A percentile compares a stretch with the other conserved stretches of the same genome.
Evolutionary conservation across 2,797 vertebrate genomes (phyloP).

Genomic region (Hybognathus amarus): DNA sequence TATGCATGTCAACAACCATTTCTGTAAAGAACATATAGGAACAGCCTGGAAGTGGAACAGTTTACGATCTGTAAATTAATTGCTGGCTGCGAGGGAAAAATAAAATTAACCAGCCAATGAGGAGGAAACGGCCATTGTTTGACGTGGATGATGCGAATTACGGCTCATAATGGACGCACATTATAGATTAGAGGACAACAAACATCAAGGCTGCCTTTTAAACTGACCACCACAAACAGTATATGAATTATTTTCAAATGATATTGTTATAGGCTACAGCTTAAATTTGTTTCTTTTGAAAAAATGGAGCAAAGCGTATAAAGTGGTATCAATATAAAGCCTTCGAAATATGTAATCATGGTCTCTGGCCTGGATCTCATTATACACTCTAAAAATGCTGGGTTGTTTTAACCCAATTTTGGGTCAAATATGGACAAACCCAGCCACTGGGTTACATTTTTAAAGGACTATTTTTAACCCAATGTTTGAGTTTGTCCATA

Average conservation of each 20-base stretch:
- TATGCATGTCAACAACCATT: too few species aligned
- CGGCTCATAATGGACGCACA: not conserved
- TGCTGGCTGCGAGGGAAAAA: not conserved
- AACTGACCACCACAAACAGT: not conserved
- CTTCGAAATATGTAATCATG: not conserved
- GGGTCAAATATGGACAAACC: too few species aligned
- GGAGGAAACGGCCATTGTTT: not conserved
- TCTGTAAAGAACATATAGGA: not conserved
- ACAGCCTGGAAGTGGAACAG: not conserved
- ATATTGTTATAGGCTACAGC: too few species aligned
- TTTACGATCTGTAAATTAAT: not conserved
- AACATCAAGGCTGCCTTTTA: not conserved
- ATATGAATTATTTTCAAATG: not conserved
- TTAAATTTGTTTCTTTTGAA: not conserved
- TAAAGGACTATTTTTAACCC: too few species aligned
- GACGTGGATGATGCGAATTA: not conserved
- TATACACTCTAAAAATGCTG: too few species aligned
- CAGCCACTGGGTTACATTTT: too few species aligned
- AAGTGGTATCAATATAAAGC: not conserved
- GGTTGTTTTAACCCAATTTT: too few species aligned
- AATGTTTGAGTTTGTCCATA: too few species aligned
- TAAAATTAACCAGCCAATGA: not conserved
- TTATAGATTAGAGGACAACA: not conserved
- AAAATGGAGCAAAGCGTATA: not conserved
- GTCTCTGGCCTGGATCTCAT: not conserved